Evolutionary conservation across 2,113 vertebrate species (phyloP).

Genomic region (Mionectes macconnelli): DNA sequence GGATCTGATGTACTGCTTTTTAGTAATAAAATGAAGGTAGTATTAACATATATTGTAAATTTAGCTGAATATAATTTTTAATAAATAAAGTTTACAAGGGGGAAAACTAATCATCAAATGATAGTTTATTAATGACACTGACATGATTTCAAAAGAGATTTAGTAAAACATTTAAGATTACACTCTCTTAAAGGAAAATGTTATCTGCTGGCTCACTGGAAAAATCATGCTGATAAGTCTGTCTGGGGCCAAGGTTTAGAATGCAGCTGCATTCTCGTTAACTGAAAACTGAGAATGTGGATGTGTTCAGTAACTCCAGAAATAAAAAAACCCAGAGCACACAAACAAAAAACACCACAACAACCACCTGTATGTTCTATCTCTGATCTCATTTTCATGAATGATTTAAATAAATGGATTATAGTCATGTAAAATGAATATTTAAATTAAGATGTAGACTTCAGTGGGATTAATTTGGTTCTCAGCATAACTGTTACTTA

Average conservation of each 20-base stretch:
- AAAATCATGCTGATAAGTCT: not conserved
- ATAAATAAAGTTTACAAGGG: not conserved
- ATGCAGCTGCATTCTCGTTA: not conserved
- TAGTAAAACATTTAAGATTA: not conserved
- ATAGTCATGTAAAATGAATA: not conserved
- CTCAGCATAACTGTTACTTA: not conserved
- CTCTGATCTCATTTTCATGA: not conserved
- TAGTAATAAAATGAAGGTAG: not conserved
- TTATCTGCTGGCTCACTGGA: not conserved
- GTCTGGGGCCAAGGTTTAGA: not conserved
- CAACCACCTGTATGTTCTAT: not conserved
- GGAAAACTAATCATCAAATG: not conserved
- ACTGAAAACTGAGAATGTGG: not conserved
- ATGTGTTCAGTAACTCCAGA: not conserved
- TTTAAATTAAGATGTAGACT: not conserved
- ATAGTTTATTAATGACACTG: not conserved
- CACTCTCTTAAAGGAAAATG: not conserved
- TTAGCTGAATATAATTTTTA: not conserved
- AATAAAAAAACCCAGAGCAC: not conserved
- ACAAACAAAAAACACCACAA: not conserved
- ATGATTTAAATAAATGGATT: not conserved
- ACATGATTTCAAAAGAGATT: conserved; percentile 13
- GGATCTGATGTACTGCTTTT: not conserved
- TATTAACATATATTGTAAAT: not conserved
- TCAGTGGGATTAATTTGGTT: not conserved